These are phyloP conservation scores for Tauraco hartlaubi DNA, from an alignment of 2,797 vertebrate genomes.

Conservation along the genomic window DNA sequence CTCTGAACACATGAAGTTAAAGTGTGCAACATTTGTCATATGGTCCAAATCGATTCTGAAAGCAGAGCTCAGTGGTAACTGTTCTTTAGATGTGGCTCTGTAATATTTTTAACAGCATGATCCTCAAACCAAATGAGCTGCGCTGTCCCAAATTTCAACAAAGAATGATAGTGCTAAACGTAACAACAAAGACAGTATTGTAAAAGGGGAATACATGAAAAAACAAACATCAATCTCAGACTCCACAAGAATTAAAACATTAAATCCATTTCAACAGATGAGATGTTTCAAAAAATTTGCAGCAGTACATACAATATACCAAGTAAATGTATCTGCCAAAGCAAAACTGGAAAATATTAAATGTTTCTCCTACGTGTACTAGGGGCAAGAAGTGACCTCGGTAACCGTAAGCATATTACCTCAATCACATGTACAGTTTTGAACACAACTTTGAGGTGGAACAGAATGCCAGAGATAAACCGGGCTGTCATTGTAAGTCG, in stretches of 20 bases:
- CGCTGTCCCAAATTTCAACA: background rate
- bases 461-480: background rate
- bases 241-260: background rate
- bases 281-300: background rate
- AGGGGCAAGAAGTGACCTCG: background rate
- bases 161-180: background rate
- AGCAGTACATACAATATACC: background rate
- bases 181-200: background rate
- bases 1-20: background rate
- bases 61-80: background rate
- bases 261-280: background rate
- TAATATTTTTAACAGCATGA: slow-evolving; percentile 41
- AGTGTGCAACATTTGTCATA: background rate
- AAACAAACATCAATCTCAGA: background rate
- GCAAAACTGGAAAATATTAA: background rate
- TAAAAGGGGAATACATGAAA: background rate
- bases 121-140: background rate
- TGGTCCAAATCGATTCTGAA: background rate
- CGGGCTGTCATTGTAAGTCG: background rate
- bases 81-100: slow-evolving; percentile 9
- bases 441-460: background rate
- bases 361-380: background rate
- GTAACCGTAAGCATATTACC: background rate
- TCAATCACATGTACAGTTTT: background rate
- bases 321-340: background rate